phyloP scores from a whole-genome alignment of 2,113 vertebrate genomes.

The Myiopsitta monachus region DNA sequence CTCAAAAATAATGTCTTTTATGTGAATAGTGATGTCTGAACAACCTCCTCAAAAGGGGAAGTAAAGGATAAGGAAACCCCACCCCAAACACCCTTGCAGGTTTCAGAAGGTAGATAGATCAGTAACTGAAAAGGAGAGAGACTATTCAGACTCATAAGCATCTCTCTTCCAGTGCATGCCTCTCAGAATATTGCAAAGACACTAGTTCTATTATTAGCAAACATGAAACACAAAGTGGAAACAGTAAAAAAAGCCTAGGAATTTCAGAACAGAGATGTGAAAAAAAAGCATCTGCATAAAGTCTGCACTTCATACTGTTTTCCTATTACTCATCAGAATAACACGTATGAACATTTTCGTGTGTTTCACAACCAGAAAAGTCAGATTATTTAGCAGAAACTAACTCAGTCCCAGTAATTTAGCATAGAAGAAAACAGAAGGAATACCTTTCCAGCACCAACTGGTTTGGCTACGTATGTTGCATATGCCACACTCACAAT shows the following conservation, averaged over 20 bases:
- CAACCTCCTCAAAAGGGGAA: not conserved
- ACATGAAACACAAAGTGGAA: not conserved
- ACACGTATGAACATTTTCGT: not conserved
- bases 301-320: not conserved
- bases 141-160: not conserved
- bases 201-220: not conserved
- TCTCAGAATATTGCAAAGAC: not conserved
- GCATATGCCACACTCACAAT: constrained; percentile 79
- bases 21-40: not conserved
- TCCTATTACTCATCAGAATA: not conserved
- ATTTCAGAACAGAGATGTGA: not conserved
- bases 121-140: not conserved
- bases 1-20: not conserved
- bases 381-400: not conserved
- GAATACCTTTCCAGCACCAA: constrained; percentile 72
- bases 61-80: not conserved
- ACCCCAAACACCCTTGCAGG: not conserved
- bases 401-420: not conserved
- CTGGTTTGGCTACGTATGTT: constrained; percentile 76
- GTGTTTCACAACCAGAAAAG: not conserved
- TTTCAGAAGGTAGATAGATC: not conserved
- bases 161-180: not conserved
- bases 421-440: not conserved
- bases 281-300: not conserved
- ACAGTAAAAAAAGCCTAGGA: not conserved